These are phyloP conservation scores for Lophius piscatorius DNA, from an alignment of 2,113 vertebrate species.

Conservation along the genomic window DNA sequence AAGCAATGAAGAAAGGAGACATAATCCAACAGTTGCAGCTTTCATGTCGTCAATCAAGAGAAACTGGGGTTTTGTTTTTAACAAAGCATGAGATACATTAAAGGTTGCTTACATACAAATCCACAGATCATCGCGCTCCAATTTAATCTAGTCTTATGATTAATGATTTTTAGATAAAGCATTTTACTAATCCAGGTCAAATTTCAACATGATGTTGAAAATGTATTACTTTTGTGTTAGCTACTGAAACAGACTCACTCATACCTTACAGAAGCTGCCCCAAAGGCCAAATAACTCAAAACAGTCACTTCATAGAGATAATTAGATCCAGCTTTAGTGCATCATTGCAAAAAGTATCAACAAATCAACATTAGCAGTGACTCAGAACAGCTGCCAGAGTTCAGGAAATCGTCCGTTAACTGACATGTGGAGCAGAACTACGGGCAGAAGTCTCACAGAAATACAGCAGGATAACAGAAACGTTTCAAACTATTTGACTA, in stretches of 20 bases:
- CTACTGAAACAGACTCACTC: no score
- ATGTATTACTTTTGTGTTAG: no score
- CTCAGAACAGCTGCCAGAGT: background rate
- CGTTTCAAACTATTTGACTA: background rate
- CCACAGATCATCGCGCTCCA: no score
- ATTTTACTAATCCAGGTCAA: background rate
- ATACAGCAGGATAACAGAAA: conserved; percentile 32
- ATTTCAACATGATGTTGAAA: conserved; percentile 13
- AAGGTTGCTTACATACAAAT: no score
- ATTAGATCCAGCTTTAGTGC: conserved; percentile 23
- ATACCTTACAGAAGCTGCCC: no score
- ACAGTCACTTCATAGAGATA: conserved; percentile 1
- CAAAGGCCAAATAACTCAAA: no score
- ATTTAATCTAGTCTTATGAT: no score
- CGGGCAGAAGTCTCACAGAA: conserved; percentile 2
- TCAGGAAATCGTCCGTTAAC: background rate
- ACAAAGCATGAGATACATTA: no score
- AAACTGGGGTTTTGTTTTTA: no score
- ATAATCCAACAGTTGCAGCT: conserved; percentile 29
- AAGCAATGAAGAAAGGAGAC: conserved; percentile 20
- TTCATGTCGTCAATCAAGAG: no score
- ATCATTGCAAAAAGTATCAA: conserved; percentile 28
- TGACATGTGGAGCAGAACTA: conserved; percentile 2
- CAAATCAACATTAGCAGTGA: background rate
- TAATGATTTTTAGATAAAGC: no score